Conservation (phyloP, 1,140 invertebrate species). For the Riptortus pedestris region DNA sequence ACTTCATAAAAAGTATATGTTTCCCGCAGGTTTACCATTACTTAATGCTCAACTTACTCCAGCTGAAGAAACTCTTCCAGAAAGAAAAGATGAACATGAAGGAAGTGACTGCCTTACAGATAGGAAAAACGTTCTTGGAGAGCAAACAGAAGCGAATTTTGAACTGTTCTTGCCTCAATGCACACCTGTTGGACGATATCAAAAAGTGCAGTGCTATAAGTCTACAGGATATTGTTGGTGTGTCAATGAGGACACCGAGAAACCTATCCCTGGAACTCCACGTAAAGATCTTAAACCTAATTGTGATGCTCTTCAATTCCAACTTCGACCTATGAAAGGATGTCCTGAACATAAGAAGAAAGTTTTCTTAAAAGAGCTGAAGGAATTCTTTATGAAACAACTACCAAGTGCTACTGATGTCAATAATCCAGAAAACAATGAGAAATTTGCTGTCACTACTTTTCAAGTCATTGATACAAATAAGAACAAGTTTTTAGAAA, state of each 20-base stretch:
- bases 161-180: conserved; percentile 75
- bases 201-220: conserved; percentile 49
- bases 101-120: conserved; percentile 71
- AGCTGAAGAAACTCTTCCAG: too few relatives aligned
- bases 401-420: not conserved
- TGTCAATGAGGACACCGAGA: conserved; percentile 76
- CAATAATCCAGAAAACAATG: conserved; percentile 57
- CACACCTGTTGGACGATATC: conserved; percentile 68
- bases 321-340: conserved; percentile 68
- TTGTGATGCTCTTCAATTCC: conserved; percentile 58
- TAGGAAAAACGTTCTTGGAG: conserved; percentile 59
- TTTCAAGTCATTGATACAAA: conserved; percentile 76
- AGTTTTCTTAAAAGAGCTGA: conserved; percentile 66
- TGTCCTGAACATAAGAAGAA: conserved; percentile 71
- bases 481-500: conserved; percentile 72
- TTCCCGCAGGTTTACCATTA: too few relatives aligned
- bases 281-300: conserved; percentile 68
- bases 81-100: too few relatives aligned
- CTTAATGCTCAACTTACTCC: too few relatives aligned
- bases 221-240: conserved; percentile 78
- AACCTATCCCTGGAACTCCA: conserved; percentile 73
- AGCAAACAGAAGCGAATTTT: conserved; percentile 49
- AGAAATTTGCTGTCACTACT: conserved; percentile 65
- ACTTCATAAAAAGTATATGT: too few relatives aligned
- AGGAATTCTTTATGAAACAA: conserved; percentile 61